Percentiles rank a stretch among this genome's conserved stretches.
Conservation (phyloP, 2,888 invertebrate species). For the Matsumyia berberina region DNA sequence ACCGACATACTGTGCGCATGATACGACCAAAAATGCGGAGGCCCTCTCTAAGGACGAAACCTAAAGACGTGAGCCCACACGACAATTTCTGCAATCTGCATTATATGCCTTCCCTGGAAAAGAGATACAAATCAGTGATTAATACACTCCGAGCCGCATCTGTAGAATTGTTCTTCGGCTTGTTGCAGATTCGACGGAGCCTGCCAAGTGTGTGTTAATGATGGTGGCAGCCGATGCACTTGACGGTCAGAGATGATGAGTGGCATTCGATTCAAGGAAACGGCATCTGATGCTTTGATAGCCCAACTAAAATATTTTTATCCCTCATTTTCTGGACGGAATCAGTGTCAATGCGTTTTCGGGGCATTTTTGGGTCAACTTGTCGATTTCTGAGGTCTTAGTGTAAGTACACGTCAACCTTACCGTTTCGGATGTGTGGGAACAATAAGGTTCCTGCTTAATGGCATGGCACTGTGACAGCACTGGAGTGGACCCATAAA, state of each 20-base stretch:
- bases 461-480: conserved; percentile 23
- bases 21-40: conserved; percentile 12
- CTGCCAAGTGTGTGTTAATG: conserved; percentile 68
- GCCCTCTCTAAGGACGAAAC: conserved; percentile 37
- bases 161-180: conserved; percentile 42
- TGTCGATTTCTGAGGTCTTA: conserved; percentile 46
- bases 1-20: conserved; percentile 34
- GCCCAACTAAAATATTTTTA: conserved; percentile 38
- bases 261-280: conserved; percentile 12
- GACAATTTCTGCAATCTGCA: conserved; percentile 44
- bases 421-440: conserved; percentile 17
- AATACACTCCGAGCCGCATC: conserved; percentile 46
- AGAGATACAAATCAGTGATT: conserved; percentile 71
- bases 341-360: conserved; percentile 55
- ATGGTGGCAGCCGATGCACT: conserved; percentile 31
- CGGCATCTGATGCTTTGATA: conserved; percentile 45
- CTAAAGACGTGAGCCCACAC: conserved; percentile 57
- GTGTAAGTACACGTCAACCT: conserved; percentile 25
- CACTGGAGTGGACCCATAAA: conserved; percentile 14
- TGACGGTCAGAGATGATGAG: conserved; percentile 46
- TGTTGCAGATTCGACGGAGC: background rate
- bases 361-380: conserved; percentile 49
- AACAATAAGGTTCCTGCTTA: conserved; percentile 14
- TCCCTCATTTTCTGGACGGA: conserved; percentile 6
- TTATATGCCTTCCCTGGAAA: conserved; percentile 61